Evolutionary conservation across 2,888 invertebrate genomes (phyloP).

Genomic region (Cistogaster globosa): DNA sequence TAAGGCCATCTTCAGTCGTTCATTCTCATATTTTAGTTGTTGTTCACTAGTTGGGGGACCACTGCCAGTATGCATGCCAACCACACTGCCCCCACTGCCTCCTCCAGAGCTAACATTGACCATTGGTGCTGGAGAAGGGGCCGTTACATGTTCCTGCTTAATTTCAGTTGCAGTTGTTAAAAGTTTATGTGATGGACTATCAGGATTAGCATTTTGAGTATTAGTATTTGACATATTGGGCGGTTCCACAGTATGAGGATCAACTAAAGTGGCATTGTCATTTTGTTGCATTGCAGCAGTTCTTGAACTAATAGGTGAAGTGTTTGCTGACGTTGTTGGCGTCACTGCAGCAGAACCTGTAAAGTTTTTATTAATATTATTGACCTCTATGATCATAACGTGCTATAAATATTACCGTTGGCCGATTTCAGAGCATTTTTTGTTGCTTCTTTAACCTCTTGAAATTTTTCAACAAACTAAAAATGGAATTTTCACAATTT

Average conservation of each 20-base stretch:
- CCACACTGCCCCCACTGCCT: constrained; percentile 77
- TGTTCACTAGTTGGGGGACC: constrained; percentile 85
- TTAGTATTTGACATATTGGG: constrained; percentile 84
- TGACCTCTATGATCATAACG: not conserved
- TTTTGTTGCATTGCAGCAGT: constrained; percentile 85
- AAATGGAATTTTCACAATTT: constrained; percentile 12
- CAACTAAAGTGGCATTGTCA: constrained; percentile 83
- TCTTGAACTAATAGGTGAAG: constrained; percentile 91
- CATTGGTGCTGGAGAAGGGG: constrained; percentile 79
- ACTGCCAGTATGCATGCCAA: constrained; percentile 78
- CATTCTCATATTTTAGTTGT: constrained; percentile 98
- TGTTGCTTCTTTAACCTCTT: constrained; percentile 98
- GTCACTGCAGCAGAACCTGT: constrained; percentile 88
- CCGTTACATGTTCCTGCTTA: constrained; percentile 75
- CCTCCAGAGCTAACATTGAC: constrained; percentile 73
- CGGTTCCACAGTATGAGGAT: constrained; percentile 84
- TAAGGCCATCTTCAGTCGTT: constrained; percentile 95
- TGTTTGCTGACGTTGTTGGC: constrained; percentile 93
- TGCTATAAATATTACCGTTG: constrained; percentile 81
- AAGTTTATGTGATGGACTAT: constrained; percentile 83
- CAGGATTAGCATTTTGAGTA: constrained; percentile 85
- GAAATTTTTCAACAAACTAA: constrained; percentile 97
- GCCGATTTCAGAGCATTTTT: constrained; percentile 88
- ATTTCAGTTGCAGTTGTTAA: constrained; percentile 73
- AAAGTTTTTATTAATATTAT: not conserved